Base-by-base conservation (phyloP, 2,888 invertebrate species). In the Platycheirus albimanus region DNA sequence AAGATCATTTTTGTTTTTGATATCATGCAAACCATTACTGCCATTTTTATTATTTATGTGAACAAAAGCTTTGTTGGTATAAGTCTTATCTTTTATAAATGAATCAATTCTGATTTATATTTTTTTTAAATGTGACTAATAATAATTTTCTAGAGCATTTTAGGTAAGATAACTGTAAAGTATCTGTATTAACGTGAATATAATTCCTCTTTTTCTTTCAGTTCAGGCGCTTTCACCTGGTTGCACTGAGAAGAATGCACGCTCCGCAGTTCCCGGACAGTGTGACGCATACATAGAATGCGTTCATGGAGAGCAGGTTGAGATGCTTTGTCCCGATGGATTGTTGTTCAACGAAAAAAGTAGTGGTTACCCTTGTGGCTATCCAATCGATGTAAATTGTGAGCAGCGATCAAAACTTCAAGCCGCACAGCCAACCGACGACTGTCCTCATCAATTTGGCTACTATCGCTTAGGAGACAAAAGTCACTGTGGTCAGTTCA, bases 371-470 rank as follows among this genome's bases (percentile, higher is more conserved):
- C 96, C 96, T 2, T 97, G 97, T 88, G 94, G 95, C 87, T 97
- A 97, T 90, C 97, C 97, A 58, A 94, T 94, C 79, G 96, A 97
- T 86, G 95, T 96, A 5, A 92, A 94, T 83, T 97, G 97, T 88
- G 92, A 92, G 2, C 95, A 94, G 86, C 92, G 96, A 85, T 92
- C 94, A 4, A 91, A 93, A 30, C 91, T 94, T 67, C 96, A 91
- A 85, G 43, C 88, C 0, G 87, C 91, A 0, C 90, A 91, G 72
- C 92, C 96, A 0, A 95, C 95, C 0, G 94, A 94, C 0, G 94
- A 95, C 7, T 97, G 97, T 86, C 96, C 96, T 0, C 95, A 96
- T 89, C 96, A 96, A 89, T 97, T 94, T 87, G 97, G 96, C 0
- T 95, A 96, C 90, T 97, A 93, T 91, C 93, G 93, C 85, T 90